Percentiles rank a stretch among this genome's conserved stretches.
Conservation (phyloP, 2,888 invertebrate species). For the Pinctada fucata region DNA sequence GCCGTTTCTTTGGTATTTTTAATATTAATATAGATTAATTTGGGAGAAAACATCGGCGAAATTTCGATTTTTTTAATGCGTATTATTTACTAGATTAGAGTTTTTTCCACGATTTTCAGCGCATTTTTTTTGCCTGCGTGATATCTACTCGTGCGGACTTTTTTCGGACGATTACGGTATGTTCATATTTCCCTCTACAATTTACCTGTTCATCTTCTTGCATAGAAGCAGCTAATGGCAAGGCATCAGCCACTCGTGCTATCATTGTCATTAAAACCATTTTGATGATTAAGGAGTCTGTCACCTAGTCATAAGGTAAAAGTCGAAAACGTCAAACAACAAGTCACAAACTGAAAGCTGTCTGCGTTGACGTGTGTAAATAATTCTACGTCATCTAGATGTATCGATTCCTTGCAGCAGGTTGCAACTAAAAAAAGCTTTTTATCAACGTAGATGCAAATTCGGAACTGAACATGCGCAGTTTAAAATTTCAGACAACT, state of each 20-base stretch:
- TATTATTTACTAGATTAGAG: too few species aligned
- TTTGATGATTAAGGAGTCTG: slow-evolving; percentile 68
- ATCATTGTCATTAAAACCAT: slow-evolving; percentile 99
- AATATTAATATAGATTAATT: too few species aligned
- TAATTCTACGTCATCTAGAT: not conserved
- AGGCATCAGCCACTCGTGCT: slow-evolving; percentile 94
- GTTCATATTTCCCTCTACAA: too few species aligned
- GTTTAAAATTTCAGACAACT: not conserved
- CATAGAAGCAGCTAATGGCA: slow-evolving; percentile 96
- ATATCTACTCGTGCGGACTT: too few species aligned
- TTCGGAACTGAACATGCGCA: not conserved
- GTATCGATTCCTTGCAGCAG: not conserved
- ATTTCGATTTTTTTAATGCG: too few species aligned
- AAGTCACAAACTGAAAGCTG: not conserved
- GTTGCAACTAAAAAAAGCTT: not conserved
- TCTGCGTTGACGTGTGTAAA: slow-evolving; percentile 2
- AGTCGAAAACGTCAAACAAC: not conserved
- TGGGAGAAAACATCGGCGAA: too few species aligned
- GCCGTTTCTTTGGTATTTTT: too few species aligned
- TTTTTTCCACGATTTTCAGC: too few species aligned
- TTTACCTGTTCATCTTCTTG: slow-evolving; percentile 97
- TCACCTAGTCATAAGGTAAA: not conserved
- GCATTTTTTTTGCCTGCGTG: too few species aligned
- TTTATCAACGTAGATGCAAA: not conserved
- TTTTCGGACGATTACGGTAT: too few species aligned